A percentile compares a stretch with the other conserved stretches of the same genome.
phyloP scores from a whole-genome alignment of 2,113 vertebrate genomes.

The Anguilla japonica region DNA sequence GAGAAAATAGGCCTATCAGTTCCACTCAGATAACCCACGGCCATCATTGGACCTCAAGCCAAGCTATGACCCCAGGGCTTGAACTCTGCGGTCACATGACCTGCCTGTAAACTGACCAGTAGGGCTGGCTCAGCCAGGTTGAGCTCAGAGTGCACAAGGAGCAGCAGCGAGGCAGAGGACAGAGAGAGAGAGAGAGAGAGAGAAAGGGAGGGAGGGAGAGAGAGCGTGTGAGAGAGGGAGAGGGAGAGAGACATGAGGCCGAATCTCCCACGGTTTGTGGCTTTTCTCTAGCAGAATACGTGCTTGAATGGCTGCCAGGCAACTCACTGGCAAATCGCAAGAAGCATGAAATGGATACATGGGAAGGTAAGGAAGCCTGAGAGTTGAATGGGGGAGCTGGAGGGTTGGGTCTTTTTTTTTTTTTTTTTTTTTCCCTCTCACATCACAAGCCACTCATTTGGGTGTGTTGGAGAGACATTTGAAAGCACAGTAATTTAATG shows the following conservation, averaged over 20 bases:
- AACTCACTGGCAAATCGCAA: slow-evolving; percentile 61
- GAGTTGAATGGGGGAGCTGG: background rate
- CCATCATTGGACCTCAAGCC: slow-evolving; percentile 84
- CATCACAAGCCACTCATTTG: background rate
- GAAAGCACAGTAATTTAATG: background rate
- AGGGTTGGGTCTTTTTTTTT: slow-evolving; percentile 11
- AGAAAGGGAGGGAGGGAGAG: slow-evolving; percentile 38
- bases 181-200: slow-evolving; percentile 5
- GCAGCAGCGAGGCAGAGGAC: slow-evolving; percentile 54
- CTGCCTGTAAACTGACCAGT: slow-evolving; percentile 87
- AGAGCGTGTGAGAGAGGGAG: slow-evolving; percentile 19
- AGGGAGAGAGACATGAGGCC: slow-evolving; percentile 71
- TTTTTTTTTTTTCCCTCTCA: background rate
- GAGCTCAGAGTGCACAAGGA: slow-evolving; percentile 73
- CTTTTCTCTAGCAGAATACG: slow-evolving; percentile 63
- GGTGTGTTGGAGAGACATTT: background rate
- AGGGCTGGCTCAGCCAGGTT: slow-evolving; percentile 65
- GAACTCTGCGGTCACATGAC: slow-evolving; percentile 92
- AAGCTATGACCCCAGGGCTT: slow-evolving; percentile 87
- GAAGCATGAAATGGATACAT: slow-evolving; percentile 92
- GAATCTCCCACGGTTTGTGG: slow-evolving; percentile 54
- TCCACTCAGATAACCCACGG: slow-evolving; percentile 88
- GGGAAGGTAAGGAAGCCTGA: slow-evolving; percentile 80
- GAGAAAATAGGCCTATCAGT: slow-evolving; percentile 83
- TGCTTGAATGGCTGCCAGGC: slow-evolving; percentile 80